These are phyloP conservation scores for Ptychodera flava DNA, from an alignment of 35 echinoderm and acorn worm species.

Conservation along the genomic window DNA sequence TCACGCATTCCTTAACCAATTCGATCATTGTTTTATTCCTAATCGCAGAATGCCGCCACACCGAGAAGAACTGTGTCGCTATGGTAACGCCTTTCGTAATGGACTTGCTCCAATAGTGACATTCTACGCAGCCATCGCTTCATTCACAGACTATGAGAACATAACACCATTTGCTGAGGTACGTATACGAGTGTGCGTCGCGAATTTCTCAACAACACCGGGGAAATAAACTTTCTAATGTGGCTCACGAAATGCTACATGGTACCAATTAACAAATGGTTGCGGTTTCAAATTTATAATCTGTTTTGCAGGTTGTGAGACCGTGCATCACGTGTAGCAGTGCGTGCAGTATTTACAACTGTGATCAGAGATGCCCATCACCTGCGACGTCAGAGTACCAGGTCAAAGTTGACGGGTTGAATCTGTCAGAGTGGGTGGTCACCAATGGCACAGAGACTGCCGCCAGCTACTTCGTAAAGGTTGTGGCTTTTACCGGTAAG, in stretches of 20 bases:
- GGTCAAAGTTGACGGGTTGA: slow-evolving; percentile 8
- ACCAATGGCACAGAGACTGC: background rate
- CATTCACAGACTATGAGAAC: background rate
- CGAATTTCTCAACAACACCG: too few species aligned
- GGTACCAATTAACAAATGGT: too few species aligned
- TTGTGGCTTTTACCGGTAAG: background rate
- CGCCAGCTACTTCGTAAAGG: background rate
- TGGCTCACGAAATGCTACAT: too few species aligned
- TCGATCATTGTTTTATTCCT: too few species aligned
- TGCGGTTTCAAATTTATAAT: too few species aligned
- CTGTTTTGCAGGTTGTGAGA: slow-evolving; percentile 11
- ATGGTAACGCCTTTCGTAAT: background rate
- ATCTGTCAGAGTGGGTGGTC: background rate
- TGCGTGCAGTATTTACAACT: slow-evolving; percentile 19
- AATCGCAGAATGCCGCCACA: background rate
- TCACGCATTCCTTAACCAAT: too few species aligned
- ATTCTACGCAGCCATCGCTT: background rate
- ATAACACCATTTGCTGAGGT: background rate
- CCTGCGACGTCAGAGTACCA: background rate
- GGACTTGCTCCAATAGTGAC: background rate
- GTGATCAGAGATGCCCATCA: slow-evolving; percentile 3
- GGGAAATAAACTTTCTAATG: too few species aligned
- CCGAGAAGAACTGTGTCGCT: background rate
- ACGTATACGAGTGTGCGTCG: too few species aligned
- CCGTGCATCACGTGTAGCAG: slow-evolving; percentile 23